Evolutionary conservation across 2,888 invertebrate species (phyloP).

Genomic region (Lepetodrilus schrolli): DNA sequence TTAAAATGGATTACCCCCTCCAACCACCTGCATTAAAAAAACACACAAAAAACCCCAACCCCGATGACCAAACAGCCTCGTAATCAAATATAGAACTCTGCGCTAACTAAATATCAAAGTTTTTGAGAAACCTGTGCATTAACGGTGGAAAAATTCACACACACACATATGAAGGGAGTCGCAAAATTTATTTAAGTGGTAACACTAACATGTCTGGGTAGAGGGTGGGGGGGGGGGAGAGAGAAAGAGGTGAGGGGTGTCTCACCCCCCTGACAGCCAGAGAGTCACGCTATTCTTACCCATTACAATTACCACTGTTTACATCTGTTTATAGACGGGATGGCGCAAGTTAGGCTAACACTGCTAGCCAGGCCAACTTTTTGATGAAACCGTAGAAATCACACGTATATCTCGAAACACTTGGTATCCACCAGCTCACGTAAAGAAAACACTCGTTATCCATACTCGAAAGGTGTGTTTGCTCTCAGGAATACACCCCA

Average conservation of each 20-base stretch:
- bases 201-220: conserved; percentile 9
- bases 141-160: background rate
- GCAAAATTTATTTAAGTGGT: conserved; percentile 25
- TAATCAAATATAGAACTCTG: too few relatives aligned
- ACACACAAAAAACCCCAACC: too few relatives aligned
- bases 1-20: too few relatives aligned
- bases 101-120: too few relatives aligned
- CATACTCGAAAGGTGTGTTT: conserved; percentile 21
- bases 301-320: conserved; percentile 21
- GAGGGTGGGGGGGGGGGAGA: background rate
- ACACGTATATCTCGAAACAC: conserved; percentile 13
- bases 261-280: background rate
- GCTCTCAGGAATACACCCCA: background rate
- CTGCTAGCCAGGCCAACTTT: conserved; percentile 10
- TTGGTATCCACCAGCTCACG: conserved; percentile 30
- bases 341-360: background rate
- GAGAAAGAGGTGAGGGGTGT: background rate
- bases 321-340: conserved; percentile 3
- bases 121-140: background rate
- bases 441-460: conserved; percentile 43
- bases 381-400: conserved; percentile 30
- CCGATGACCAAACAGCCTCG: too few relatives aligned
- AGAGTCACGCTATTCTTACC: background rate
- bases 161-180: conserved; percentile 26
- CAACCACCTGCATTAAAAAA: too few relatives aligned